Base-by-base conservation (phyloP, 2,113 vertebrate species). In the Leucosticte australis region DNA sequence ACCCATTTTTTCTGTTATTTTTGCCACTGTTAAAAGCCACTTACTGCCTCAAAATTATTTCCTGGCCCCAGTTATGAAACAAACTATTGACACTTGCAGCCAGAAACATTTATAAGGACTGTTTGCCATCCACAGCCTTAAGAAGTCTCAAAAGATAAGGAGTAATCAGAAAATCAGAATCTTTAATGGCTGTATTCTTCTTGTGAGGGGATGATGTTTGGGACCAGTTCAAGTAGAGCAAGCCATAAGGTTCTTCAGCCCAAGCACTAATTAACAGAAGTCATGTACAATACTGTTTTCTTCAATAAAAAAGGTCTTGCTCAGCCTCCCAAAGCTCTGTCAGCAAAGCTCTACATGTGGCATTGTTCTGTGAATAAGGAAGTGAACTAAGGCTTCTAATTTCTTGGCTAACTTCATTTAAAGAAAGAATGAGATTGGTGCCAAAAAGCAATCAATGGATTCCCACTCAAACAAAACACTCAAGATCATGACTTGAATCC, bases 391-490 rank as follows among this genome's bases (percentile, higher is more conserved):
- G 20, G 55, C 33, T 92, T 87, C 44, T 65, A 49, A 79, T 91
- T 94, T 96, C 62, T 79, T 89, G 37, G 49, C 49, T 73, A 77
- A 82, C n/a, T 79, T 89, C 7, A 73, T 91, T 71, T 69, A 87
- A 83, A 87, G 75, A 57, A 90, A 93, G 49, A 91, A 76, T 46
- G 10, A 91, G 35, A 35, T 23, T 65, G 30, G 74, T 96, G 93
- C 94, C 89, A 95, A 91, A 91, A 95, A 79, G n/a, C 46, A 94
- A 75, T 85, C 59, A 92, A 46, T 46, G 56, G 46, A 50, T 71
- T 9, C 30, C 44, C 24, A 76, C 42, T 67, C 74, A 92, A 94
- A 92, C 26, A 92, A 91, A 94, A 60, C 42, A 57, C 39, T 89
- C 56, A 68, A 67, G 31, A 42, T 30, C 31, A 19, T 24, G 15